These are phyloP conservation scores for Aeoliscus strigatus DNA, from an alignment of 2,797 vertebrate genomes.

Conservation along the genomic window DNA sequence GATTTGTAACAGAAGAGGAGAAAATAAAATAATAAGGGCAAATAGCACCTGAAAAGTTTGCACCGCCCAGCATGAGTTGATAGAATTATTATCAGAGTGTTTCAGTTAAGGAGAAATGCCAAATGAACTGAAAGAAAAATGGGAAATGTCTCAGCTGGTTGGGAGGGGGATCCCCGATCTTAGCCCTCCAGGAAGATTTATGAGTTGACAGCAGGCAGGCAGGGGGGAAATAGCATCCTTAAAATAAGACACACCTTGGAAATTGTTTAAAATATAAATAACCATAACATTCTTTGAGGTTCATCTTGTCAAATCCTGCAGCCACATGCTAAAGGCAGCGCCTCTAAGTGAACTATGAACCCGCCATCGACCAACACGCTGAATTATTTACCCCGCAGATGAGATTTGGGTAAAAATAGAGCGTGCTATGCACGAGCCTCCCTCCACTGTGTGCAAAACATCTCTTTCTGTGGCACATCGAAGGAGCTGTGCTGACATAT, in stretches of 20 bases:
- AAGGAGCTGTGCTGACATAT: slow-evolving; percentile 32
- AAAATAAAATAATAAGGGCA: too few relatives aligned
- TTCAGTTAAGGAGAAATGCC: background rate
- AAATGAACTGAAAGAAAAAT: background rate
- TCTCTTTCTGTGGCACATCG: slow-evolving; percentile 14
- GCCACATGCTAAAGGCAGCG: slow-evolving; percentile 1
- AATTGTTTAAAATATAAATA: too few relatives aligned
- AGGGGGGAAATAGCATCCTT: too few relatives aligned
- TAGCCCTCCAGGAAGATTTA: slow-evolving; percentile 20
- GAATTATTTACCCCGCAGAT: slow-evolving; percentile 61
- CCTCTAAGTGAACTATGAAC: slow-evolving; percentile 18
- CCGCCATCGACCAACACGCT: slow-evolving; percentile 26
- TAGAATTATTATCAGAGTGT: too few relatives aligned
- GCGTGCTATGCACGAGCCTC: slow-evolving; percentile 8
- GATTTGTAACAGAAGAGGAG: too few relatives aligned
- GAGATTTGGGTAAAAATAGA: slow-evolving; percentile 58
- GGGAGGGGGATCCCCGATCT: slow-evolving; percentile 19
- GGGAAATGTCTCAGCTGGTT: slow-evolving; percentile 9
- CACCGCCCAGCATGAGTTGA: too few relatives aligned
- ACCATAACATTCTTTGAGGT: too few relatives aligned
- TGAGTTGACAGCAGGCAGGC: slow-evolving; percentile 11
- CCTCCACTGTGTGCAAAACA: slow-evolving; percentile 10
- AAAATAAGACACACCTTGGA: too few relatives aligned
- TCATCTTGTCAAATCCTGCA: too few relatives aligned
- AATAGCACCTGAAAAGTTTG: too few relatives aligned